Evolutionary conservation across 2,113 vertebrate genomes (phyloP).

Genomic region (Myotis brandtii): DNA sequence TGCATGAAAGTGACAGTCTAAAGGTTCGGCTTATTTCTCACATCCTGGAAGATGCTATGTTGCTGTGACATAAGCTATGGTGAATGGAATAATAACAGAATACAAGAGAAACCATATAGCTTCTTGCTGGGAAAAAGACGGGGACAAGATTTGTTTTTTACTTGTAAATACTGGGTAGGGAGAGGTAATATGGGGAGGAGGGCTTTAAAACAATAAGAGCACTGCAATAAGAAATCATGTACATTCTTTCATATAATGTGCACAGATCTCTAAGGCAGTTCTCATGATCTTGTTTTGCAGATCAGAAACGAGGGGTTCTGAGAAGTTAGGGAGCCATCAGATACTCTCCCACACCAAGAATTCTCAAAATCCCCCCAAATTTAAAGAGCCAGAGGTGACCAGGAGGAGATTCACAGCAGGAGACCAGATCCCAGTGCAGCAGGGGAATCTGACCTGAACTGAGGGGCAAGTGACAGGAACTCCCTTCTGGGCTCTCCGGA

Average conservation of each 20-base stretch:
- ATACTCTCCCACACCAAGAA: background rate
- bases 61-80: background rate
- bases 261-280: background rate
- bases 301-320: background rate
- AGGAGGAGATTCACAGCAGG: background rate
- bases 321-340: background rate
- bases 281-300: background rate
- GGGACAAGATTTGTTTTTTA: background rate
- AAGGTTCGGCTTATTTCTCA: background rate
- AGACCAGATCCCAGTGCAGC: background rate
- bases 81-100: background rate
- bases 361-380: background rate
- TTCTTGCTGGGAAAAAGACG: background rate
- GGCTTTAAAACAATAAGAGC: background rate
- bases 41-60: background rate
- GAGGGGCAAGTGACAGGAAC: background rate
- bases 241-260: background rate
- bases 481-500: background rate
- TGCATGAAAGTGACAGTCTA: background rate
- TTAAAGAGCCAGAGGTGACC: background rate
- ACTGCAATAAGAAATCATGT: background rate
- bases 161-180: background rate
- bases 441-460: background rate
- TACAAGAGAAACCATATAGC: background rate
- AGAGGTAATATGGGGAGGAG: background rate